Percentiles rank a stretch among this genome's conserved stretches.
phyloP scores from a whole-genome alignment of 2,888 invertebrate genomes.

The Cantharis nigra region DNA sequence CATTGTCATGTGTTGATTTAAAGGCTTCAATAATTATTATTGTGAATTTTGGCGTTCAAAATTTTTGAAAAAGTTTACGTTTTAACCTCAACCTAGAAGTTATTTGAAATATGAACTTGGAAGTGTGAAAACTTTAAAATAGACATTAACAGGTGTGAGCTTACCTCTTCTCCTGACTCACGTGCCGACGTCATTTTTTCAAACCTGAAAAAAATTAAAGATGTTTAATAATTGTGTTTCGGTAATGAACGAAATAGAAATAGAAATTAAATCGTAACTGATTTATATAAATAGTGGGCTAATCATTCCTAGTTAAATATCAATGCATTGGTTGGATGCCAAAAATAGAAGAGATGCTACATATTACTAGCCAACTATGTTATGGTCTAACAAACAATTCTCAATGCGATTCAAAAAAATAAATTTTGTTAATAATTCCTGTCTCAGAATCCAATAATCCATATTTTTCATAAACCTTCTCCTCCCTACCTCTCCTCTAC shows the following conservation, averaged over 20 bases:
- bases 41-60: background rate
- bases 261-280: constrained; percentile 44
- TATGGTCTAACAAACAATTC: constrained; percentile 4
- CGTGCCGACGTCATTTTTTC: constrained; percentile 8
- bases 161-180: constrained; percentile 15
- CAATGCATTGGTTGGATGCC: constrained; percentile 54
- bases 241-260: constrained; percentile 13
- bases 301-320: constrained; percentile 54
- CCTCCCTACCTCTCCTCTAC: too few relatives aligned
- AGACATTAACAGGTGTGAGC: constrained; percentile 7
- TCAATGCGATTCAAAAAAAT: background rate
- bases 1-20: background rate
- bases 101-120: constrained; percentile 15
- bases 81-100: constrained; percentile 12
- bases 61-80: background rate
- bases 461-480: background rate
- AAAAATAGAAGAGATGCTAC: constrained; percentile 33
- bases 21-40: background rate
- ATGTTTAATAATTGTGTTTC: constrained; percentile 3
- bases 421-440: background rate
- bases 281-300: constrained; percentile 59
- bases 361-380: constrained; percentile 8
- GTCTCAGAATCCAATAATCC: background rate
- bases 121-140: constrained; percentile 5
- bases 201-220: constrained; percentile 1